A percentile compares a stretch with the other conserved stretches of the same genome.
These are phyloP conservation scores for Lerema accius DNA, from an alignment of 1,140 invertebrate genomes.

Conservation along the genomic window DNA sequence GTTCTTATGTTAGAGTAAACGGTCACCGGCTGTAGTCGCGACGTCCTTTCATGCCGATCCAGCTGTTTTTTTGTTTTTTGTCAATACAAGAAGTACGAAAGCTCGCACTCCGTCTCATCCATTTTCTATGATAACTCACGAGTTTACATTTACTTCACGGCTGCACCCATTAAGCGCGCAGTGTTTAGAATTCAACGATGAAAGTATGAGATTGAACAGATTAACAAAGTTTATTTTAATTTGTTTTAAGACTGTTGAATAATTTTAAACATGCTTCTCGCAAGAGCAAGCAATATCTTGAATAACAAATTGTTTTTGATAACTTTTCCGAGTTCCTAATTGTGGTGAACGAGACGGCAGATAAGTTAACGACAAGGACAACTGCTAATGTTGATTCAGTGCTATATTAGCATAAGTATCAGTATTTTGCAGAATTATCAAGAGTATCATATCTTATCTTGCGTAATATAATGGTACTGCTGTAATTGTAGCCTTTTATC, in stretches of 20 bases:
- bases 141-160: slow-evolving; percentile 4
- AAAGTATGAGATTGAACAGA: slow-evolving; percentile 14
- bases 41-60: slow-evolving; percentile 51
- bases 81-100: slow-evolving; percentile 25
- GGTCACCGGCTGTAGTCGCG: slow-evolving; percentile 49
- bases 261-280: neutral
- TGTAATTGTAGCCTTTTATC: slow-evolving; percentile 22
- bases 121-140: neutral
- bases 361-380: slow-evolving; percentile 12
- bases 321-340: slow-evolving; percentile 2
- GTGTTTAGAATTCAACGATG: slow-evolving; percentile 4
- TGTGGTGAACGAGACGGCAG: slow-evolving; percentile 1
- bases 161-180: slow-evolving; percentile 5
- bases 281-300: neutral
- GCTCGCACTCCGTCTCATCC: slow-evolving; percentile 29
- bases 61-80: slow-evolving; percentile 41
- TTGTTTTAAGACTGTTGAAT: neutral
- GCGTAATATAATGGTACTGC: slow-evolving; percentile 14
- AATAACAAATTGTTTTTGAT: neutral
- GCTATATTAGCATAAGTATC: slow-evolving; percentile 24
- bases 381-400: slow-evolving; percentile 9
- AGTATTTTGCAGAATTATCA: slow-evolving; percentile 30
- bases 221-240: slow-evolving; percentile 6
- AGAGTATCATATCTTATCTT: slow-evolving; percentile 25
- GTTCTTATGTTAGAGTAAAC: slow-evolving; percentile 58